Percentiles rank a stretch among this genome's conserved stretches.
These are phyloP conservation scores for Scolopax mira DNA, from an alignment of 2,113 vertebrate genomes.

Conservation along the genomic window DNA sequence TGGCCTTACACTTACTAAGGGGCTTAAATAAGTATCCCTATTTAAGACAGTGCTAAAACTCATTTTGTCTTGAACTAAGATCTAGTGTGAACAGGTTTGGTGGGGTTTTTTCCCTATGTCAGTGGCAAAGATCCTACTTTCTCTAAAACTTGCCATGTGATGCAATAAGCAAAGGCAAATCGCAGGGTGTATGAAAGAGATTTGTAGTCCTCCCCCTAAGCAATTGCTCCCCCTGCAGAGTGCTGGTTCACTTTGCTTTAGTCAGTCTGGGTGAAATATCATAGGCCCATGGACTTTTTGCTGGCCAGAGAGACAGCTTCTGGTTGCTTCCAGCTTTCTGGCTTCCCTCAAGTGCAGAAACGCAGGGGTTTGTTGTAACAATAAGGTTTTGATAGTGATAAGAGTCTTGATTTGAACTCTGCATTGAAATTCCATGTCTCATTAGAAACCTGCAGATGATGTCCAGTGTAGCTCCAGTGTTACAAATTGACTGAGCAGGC, in stretches of 20 bases:
- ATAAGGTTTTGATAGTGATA: background rate
- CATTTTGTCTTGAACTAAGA: background rate
- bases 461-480: background rate
- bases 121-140: background rate
- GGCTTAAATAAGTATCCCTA: background rate
- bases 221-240: background rate
- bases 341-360: background rate
- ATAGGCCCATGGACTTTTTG: background rate
- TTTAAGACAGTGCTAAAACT: background rate
- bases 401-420: background rate
- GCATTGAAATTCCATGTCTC: background rate
- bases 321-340: background rate
- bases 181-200: background rate
- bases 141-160: background rate
- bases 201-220: background rate
- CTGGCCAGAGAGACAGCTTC: background rate
- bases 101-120: fast-evolving
- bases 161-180: background rate
- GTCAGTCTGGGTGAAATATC: background rate
- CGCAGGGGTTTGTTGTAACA: background rate
- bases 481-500: background rate
- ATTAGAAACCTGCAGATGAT: background rate
- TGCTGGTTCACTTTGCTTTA: background rate
- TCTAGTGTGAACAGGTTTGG: background rate
- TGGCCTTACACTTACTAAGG: background rate